Evolutionary conservation across 2,797 vertebrate species (phyloP).

Genomic region (Danio jaintianensis): DNA sequence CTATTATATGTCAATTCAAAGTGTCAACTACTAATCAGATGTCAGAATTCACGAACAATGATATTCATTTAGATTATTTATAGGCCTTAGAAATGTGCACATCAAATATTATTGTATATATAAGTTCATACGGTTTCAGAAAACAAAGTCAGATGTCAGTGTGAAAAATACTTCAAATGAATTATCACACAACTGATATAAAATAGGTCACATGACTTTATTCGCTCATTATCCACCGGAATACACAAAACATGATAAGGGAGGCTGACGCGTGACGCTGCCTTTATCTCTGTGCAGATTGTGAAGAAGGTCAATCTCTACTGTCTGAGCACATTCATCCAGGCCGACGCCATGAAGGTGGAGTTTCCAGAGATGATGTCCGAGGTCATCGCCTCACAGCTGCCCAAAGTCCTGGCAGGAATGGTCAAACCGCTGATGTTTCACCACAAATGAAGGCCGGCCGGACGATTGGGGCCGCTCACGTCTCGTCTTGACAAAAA

Average conservation of each 20-base stretch:
- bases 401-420: slow-evolving; percentile 96
- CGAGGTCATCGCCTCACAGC: slow-evolving; percentile 95
- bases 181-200: neutral
- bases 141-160: neutral
- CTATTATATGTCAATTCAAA: no score
- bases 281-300: slow-evolving; percentile 80
- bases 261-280: slow-evolving; percentile 48
- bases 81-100: no score
- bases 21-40: no score
- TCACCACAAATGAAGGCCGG: slow-evolving; percentile 90
- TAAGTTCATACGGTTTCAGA: neutral
- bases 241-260: neutral
- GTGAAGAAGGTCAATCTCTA: slow-evolving; percentile 97
- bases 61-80: no score
- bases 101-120: no score
- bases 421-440: slow-evolving; percentile 98
- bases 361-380: slow-evolving; percentile 99
- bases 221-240: neutral
- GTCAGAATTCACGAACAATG: no score
- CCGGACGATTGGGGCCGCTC: neutral
- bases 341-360: slow-evolving; percentile 93
- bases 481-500: neutral
- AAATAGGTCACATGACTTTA: neutral
- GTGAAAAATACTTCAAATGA: neutral
- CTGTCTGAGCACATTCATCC: slow-evolving; percentile 96